phyloP scores from a whole-genome alignment of 2,797 vertebrate species.

The Silurus lanzhouensis region DNA sequence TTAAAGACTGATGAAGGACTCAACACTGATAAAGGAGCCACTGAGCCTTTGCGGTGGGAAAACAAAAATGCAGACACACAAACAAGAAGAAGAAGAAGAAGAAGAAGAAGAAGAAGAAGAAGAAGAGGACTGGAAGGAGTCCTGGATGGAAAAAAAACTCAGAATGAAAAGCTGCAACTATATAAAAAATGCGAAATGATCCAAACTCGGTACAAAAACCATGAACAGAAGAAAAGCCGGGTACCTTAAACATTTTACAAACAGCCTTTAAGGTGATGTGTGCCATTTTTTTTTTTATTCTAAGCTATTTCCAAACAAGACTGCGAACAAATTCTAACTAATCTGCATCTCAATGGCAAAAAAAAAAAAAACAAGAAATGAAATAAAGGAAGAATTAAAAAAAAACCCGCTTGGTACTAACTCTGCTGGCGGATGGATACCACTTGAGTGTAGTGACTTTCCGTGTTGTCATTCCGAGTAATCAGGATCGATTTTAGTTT shows the following conservation, averaged over 20 bases:
- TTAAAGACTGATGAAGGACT: conserved; percentile 27
- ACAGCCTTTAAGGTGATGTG: conserved; percentile 24
- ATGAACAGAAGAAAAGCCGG: conserved; percentile 14
- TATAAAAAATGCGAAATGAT: background rate
- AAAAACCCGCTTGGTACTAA: conserved; percentile 73
- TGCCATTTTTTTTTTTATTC: conserved; percentile 25
- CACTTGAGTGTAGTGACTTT: conserved; percentile 59
- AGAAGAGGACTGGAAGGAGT: no score
- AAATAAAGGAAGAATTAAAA: conserved; percentile 54
- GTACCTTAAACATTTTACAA: conserved; percentile 13
- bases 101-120: no score
- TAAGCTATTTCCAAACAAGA: conserved; percentile 24
- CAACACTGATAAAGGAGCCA: conserved; percentile 55
- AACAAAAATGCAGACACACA: background rate
- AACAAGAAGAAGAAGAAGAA: no score
- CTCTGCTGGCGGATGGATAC: conserved; percentile 78
- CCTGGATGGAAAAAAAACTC: background rate
- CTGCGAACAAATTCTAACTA: conserved; percentile 35
- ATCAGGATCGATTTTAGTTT: conserved; percentile 1
- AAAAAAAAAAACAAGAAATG: conserved; percentile 60
- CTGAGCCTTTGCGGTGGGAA: conserved; percentile 21
- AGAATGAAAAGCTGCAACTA: background rate
- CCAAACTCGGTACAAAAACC: conserved; percentile 36
- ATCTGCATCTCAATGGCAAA: conserved; percentile 57
- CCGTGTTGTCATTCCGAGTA: conserved; percentile 14